Evolutionary conservation across 1,140 invertebrate species (phyloP).

Genomic region (Drosophila sp.): DNA sequence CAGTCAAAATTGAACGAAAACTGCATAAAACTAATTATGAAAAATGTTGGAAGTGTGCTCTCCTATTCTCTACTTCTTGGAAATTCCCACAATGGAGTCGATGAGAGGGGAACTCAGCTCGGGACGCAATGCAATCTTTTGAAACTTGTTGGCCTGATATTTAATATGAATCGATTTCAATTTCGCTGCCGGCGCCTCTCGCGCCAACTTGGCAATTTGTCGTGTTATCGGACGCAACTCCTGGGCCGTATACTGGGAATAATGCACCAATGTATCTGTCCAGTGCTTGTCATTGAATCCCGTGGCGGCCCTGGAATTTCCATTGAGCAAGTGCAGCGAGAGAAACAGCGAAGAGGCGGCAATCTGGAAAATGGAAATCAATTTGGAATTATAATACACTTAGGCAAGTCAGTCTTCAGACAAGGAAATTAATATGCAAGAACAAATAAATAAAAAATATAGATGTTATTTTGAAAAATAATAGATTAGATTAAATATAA

Average conservation of each 20-base stretch:
- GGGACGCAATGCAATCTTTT: conserved; percentile 87
- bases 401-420: no score
- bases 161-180: conserved; percentile 88
- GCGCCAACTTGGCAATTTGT: conserved; percentile 86
- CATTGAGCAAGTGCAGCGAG: conserved; percentile 85
- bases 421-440: no score
- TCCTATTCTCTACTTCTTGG: conserved; percentile 47
- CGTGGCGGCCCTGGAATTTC: conserved; percentile 70
- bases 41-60: neutral
- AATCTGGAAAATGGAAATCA: conserved; percentile 49
- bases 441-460: no score
- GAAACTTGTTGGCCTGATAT: conserved; percentile 86
- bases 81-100: conserved; percentile 69
- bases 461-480: no score
- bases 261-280: conserved; percentile 87
- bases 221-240: conserved; percentile 87
- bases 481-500: no score
- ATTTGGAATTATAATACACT: no score
- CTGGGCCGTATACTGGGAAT: conserved; percentile 87
- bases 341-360: conserved; percentile 86
- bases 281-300: conserved; percentile 85
- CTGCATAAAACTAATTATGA: neutral
- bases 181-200: conserved; percentile 86
- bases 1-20: conserved; percentile 9
- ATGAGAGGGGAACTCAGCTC: conserved; percentile 86